phyloP scores from a whole-genome alignment of 2,797 vertebrate species.

The Chanos chanos region DNA sequence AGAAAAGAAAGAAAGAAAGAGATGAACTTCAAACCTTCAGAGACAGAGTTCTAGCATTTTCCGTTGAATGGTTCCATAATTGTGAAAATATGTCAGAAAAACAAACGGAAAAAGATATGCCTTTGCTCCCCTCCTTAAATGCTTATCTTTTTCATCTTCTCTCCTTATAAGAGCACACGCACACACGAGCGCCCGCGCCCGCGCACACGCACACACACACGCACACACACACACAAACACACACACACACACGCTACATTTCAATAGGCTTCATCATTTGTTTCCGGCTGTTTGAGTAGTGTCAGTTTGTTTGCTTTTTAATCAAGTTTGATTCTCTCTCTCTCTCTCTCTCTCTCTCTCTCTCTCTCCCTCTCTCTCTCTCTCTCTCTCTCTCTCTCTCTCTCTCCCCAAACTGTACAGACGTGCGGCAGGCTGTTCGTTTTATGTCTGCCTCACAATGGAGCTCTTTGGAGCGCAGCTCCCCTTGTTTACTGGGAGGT shows the following conservation, averaged over 20 bases:
- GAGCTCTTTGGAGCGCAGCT: constrained; percentile 53
- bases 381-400: not conserved
- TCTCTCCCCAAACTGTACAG: not conserved
- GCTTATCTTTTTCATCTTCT: constrained; percentile 60
- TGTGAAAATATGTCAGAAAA: constrained; percentile 74
- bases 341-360: too few species aligned
- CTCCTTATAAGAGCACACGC: constrained; percentile 53
- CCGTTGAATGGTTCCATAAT: constrained; percentile 61
- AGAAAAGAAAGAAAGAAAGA: constrained; percentile 11
- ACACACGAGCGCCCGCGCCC: constrained; percentile 40
- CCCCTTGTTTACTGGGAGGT: constrained; percentile 44
- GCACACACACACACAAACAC: constrained; percentile 42
- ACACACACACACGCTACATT: constrained; percentile 52
- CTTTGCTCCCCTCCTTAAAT: constrained; percentile 60
- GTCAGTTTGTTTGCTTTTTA: constrained; percentile 67
- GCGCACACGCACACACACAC: too few species aligned
- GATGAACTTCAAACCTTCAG: constrained; percentile 59
- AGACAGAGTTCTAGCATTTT: constrained; percentile 45
- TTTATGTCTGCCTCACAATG: constrained; percentile 56
- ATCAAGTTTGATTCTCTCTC: constrained; percentile 62
- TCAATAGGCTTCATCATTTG: constrained; percentile 42
- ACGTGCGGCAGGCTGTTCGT: constrained; percentile 6
- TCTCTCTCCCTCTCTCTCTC: not conserved
- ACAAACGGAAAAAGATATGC: constrained; percentile 44
- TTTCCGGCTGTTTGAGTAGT: constrained; percentile 54